Percentiles rank a stretch among this genome's conserved stretches.
Conservation (phyloP, 2,888 invertebrate species). For the Agriopis aurantiaria region DNA sequence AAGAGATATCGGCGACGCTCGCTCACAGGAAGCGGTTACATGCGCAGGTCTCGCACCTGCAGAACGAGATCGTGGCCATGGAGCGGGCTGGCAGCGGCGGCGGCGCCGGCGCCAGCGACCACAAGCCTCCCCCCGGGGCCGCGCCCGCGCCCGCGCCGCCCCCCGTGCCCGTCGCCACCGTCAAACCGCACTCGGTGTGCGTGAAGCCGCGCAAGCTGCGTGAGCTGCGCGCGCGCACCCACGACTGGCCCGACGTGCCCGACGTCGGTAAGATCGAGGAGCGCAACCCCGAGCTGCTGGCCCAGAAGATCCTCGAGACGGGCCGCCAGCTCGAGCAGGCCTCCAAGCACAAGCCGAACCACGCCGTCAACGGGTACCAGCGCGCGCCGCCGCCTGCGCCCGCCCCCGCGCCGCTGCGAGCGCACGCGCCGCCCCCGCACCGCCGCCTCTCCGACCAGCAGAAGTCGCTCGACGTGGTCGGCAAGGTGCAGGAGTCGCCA, state of each 20-base stretch:
- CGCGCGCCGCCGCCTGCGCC: conserved; percentile 66
- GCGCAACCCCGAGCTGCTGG: conserved; percentile 95
- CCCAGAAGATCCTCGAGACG: conserved; percentile 95
- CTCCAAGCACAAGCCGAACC: conserved; percentile 87
- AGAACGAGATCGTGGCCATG: conserved; percentile 91
- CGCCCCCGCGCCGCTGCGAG: conserved; percentile 65
- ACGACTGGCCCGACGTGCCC: conserved; percentile 97
- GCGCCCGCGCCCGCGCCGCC: conserved; percentile 67
- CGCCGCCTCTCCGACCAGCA: conserved; percentile 71
- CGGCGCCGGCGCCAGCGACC: conserved; percentile 8
- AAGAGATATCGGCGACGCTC: conserved; percentile 94
- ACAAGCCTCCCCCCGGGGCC: conserved; percentile 19
- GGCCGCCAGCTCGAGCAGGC: conserved; percentile 96
- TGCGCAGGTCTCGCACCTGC: conserved; percentile 91
- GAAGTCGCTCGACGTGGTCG: conserved; percentile 77
- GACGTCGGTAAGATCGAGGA: conserved; percentile 96
- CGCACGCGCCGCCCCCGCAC: conserved; percentile 54
- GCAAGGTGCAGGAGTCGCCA: conserved; percentile 91
- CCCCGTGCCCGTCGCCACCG: conserved; percentile 76
- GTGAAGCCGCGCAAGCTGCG: conserved; percentile 83
- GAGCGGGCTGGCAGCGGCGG: conserved; percentile 82
- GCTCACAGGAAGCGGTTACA: conserved; percentile 94
- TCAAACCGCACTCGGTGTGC: conserved; percentile 78
- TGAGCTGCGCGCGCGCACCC: conserved; percentile 92
- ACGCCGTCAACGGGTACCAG: conserved; percentile 75